Evolutionary conservation across 1,140 invertebrate species (phyloP).

Genomic region (Drosophila paulistorum): DNA sequence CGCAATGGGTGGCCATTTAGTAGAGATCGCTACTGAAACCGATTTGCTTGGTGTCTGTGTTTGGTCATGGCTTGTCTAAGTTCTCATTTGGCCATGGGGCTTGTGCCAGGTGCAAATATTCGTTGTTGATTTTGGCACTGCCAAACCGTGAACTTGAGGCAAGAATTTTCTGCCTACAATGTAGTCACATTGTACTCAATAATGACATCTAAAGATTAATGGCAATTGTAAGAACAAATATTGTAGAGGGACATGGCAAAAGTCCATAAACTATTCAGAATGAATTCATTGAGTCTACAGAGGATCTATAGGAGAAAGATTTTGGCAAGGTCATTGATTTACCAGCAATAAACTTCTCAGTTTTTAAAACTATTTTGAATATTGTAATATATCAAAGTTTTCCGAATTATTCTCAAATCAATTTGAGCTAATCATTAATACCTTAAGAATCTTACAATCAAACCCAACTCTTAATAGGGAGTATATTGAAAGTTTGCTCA

Average conservation of each 20-base stretch:
- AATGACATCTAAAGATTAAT: background rate
- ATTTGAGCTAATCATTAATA: background rate
- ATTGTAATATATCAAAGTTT: too few relatives aligned
- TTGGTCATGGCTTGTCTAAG: background rate
- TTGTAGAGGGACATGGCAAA: background rate
- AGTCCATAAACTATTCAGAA: too few relatives aligned
- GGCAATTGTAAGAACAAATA: background rate
- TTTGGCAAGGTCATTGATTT: too few relatives aligned
- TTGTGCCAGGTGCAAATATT: conserved; percentile 44
- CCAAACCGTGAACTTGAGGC: conserved; percentile 43
- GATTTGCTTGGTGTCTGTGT: background rate
- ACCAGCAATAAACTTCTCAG: too few relatives aligned
- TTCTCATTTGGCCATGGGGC: background rate
- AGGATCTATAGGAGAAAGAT: too few relatives aligned
- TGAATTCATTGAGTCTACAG: too few relatives aligned
- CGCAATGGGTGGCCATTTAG: conserved; percentile 61
- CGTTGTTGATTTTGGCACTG: conserved; percentile 14
- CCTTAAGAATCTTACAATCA: background rate
- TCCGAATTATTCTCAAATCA: background rate
- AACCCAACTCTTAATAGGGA: background rate
- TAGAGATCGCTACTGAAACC: background rate
- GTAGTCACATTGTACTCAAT: background rate
- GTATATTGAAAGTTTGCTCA: background rate
- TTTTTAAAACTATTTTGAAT: too few relatives aligned
- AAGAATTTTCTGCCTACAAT: background rate